A percentile compares a stretch with the other conserved stretches of the same genome.
These are phyloP conservation scores for Anthoptus insignis DNA, from an alignment of 2,888 invertebrate species.

Conservation along the genomic window DNA sequence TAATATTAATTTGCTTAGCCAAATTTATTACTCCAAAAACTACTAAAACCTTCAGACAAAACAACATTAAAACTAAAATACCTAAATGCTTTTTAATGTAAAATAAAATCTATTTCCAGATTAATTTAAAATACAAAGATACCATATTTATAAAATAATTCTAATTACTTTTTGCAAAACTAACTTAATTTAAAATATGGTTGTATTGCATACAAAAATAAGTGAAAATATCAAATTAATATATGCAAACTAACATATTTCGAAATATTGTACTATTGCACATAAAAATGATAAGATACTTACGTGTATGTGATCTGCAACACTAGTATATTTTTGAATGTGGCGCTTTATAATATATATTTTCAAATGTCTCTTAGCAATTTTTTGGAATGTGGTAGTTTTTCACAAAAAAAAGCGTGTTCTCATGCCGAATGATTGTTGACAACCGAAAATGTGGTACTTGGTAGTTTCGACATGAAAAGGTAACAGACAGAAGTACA, in stretches of 20 bases:
- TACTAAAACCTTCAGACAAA: not conserved
- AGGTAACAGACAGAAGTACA: too few relatives aligned
- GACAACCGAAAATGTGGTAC: too few relatives aligned
- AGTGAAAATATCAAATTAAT: not conserved
- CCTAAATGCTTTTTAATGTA: conserved; percentile 2
- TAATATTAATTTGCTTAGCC: not conserved
- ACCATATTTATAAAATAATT: conserved; percentile 2
- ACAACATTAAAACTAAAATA: conserved; percentile 1
- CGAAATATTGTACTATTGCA: too few relatives aligned
- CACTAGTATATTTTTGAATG: conserved; percentile 1
- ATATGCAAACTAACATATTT: not conserved
- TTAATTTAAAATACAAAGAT: not conserved
- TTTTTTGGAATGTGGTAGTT: not conserved
- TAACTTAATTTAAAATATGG: too few relatives aligned
- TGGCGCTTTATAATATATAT: not conserved
- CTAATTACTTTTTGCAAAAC: not conserved
- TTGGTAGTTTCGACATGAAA: too few relatives aligned
- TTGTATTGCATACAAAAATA: too few relatives aligned
- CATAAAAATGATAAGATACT: too few relatives aligned
- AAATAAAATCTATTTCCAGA: conserved; percentile 1
- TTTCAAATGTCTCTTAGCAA: not conserved
- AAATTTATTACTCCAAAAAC: not conserved
- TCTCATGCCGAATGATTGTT: too few relatives aligned
- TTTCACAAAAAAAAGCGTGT: too few relatives aligned
- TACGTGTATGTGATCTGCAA: too few relatives aligned